Evolutionary conservation across 2,797 vertebrate genomes (phyloP).

Genomic region (Falco berigora): DNA sequence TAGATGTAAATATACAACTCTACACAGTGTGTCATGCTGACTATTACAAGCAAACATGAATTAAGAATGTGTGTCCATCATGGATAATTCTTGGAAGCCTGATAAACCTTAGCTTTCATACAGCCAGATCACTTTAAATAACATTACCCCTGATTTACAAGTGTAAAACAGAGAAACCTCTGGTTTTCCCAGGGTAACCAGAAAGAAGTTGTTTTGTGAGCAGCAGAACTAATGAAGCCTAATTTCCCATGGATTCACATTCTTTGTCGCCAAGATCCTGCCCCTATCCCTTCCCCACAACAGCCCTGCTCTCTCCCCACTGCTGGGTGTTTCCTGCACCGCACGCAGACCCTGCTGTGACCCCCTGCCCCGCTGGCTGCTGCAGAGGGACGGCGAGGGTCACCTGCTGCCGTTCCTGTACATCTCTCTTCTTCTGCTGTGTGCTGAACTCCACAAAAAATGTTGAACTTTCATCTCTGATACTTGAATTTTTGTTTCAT

Average conservation of each 20-base stretch:
- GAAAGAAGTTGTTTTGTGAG: not conserved
- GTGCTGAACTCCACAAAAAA: not conserved
- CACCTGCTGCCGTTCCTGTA: not conserved
- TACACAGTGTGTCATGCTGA: not conserved
- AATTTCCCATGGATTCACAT: not conserved
- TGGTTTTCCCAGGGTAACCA: not conserved
- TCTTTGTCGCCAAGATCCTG: not conserved
- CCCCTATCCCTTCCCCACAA: not conserved
- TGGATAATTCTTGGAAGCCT: not conserved
- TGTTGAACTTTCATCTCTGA: not conserved
- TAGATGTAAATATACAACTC: not conserved
- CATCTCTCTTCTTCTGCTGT: not conserved
- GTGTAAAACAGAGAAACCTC: not conserved
- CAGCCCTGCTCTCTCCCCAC: not conserved
- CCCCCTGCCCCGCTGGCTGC: not conserved
- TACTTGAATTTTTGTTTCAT: not conserved
- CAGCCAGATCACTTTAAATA: not conserved
- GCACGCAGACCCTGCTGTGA: not conserved
- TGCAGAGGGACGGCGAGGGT: not conserved
- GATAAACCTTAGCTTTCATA: not conserved
- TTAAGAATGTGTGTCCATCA: not conserved
- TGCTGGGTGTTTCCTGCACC: not conserved
- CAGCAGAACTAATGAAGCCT: conserved; percentile 14
- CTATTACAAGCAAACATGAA: not conserved
- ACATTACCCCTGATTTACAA: not conserved